These are phyloP conservation scores for Mus musculus DNA, from an alignment of 2,113 vertebrate genomes.

Conservation along the genomic window DNA sequence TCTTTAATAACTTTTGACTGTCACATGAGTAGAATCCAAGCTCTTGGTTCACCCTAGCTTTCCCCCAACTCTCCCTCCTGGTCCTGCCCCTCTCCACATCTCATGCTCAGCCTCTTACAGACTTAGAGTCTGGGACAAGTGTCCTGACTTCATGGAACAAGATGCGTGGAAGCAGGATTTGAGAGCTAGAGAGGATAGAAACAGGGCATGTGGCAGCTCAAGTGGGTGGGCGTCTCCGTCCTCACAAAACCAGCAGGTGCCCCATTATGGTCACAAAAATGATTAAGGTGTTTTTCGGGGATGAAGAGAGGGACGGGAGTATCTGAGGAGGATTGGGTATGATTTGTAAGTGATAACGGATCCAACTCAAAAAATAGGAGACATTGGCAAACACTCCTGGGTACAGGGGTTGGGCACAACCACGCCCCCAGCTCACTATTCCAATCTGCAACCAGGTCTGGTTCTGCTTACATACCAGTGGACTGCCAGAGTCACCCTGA, in stretches of 20 bases:
- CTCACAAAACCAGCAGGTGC: neutral
- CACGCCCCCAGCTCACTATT: conserved; percentile 74
- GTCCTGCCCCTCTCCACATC: neutral
- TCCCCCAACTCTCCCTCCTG: neutral
- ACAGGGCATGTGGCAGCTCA: neutral
- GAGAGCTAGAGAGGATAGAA: neutral
- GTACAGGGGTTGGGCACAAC: conserved; percentile 47
- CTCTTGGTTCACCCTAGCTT: neutral
- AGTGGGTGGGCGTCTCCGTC: no score
- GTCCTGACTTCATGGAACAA: neutral
- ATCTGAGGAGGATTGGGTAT: conserved; percentile 18
- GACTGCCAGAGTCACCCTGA: conserved; percentile 80
- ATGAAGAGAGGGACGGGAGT: neutral
- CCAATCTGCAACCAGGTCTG: conserved; percentile 73
- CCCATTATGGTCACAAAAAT: neutral
- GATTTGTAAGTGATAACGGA: neutral
- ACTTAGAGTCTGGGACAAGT: neutral
- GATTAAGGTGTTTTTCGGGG: fast-evolving
- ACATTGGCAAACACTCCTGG: conserved; percentile 74
- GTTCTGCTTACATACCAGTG: conserved; percentile 73
- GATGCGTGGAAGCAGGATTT: fast-evolving
- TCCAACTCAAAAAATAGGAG: conserved; percentile 67
- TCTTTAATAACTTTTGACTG: conserved; percentile 59
- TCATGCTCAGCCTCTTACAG: neutral
- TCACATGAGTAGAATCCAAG: neutral